A percentile compares a stretch with the other conserved stretches of the same genome.
Conservation (phyloP, 1,140 invertebrate genomes). For the Maniola jurtina region DNA sequence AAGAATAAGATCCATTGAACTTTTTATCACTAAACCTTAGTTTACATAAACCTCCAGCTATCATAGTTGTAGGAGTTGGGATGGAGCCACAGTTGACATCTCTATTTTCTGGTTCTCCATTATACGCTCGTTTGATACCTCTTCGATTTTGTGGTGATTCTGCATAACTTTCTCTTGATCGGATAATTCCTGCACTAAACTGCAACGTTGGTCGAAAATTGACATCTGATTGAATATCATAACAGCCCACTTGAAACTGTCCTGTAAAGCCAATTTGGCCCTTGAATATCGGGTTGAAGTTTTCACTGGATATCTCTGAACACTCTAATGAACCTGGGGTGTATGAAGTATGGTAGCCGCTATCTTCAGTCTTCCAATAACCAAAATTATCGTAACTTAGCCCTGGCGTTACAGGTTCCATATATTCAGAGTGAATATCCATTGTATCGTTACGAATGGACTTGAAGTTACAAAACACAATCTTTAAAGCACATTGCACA, state of each 20-base stretch:
- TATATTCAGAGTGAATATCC: conserved; percentile 40
- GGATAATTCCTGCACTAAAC: conserved; percentile 32
- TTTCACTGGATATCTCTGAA: conserved; percentile 54
- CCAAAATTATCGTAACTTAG: conserved; percentile 45
- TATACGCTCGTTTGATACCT: conserved; percentile 53
- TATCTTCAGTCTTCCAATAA: conserved; percentile 61
- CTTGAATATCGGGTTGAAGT: conserved; percentile 33
- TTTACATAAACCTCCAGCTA: conserved; percentile 48
- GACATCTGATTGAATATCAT: conserved; percentile 37
- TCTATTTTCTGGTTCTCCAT: conserved; percentile 42
- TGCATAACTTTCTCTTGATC: conserved; percentile 35
- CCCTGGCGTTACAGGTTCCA: conserved; percentile 49
- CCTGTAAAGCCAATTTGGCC: conserved; percentile 36
- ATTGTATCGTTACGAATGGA: conserved; percentile 12
- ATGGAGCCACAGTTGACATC: conserved; percentile 29
- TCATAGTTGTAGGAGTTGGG: conserved; percentile 60
- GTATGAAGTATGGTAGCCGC: conserved; percentile 67
- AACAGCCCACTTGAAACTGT: conserved; percentile 44
- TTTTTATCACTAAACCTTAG: conserved; percentile 45
- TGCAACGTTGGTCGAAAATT: conserved; percentile 32
- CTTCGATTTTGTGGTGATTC: conserved; percentile 48
- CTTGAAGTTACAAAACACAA: background rate
- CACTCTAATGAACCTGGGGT: conserved; percentile 61
- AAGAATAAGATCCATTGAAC: conserved; percentile 26
- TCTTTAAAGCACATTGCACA: background rate